A percentile compares a stretch with the other conserved stretches of the same genome.
Conservation (phyloP, 2,113 vertebrate genomes). For the Tenrec ecaudatus region DNA sequence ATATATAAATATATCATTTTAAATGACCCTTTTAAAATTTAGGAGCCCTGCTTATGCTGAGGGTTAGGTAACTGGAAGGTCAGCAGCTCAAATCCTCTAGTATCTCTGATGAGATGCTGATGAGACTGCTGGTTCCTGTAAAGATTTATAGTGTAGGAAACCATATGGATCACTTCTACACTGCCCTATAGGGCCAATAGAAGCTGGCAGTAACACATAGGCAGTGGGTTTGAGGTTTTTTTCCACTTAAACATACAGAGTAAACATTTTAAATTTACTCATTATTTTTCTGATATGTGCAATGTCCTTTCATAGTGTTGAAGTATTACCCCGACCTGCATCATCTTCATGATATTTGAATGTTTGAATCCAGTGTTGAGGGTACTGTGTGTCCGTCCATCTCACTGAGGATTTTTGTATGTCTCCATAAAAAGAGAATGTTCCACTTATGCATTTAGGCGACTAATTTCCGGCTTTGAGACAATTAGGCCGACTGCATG, state of each 20-base stretch:
- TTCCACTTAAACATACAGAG: neutral
- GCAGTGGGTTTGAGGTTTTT: neutral
- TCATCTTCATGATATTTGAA: neutral
- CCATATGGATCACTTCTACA: no score
- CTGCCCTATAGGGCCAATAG: neutral
- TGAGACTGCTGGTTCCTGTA: no score
- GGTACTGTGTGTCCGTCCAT: neutral
- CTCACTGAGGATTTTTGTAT: neutral
- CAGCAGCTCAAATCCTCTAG: no score
- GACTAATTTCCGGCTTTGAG: neutral
- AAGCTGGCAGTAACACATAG: neutral
- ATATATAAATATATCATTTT: no score
- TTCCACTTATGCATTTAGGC: neutral
- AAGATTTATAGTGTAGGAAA: no score
- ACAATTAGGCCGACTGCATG: neutral
- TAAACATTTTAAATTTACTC: slow-evolving; percentile 23
- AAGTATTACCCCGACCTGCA: neutral
- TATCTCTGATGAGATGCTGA: no score
- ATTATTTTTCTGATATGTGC: neutral
- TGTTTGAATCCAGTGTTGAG: neutral
- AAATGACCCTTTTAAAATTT: no score
- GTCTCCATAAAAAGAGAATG: neutral
- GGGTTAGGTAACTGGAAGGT: no score
- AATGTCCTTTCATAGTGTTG: neutral
- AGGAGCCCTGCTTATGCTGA: no score